Percentiles rank a stretch among this genome's conserved stretches.
These are phyloP conservation scores for Tanytarsus gracilentus DNA, from an alignment of 2,888 invertebrate genomes.

Conservation along the genomic window DNA sequence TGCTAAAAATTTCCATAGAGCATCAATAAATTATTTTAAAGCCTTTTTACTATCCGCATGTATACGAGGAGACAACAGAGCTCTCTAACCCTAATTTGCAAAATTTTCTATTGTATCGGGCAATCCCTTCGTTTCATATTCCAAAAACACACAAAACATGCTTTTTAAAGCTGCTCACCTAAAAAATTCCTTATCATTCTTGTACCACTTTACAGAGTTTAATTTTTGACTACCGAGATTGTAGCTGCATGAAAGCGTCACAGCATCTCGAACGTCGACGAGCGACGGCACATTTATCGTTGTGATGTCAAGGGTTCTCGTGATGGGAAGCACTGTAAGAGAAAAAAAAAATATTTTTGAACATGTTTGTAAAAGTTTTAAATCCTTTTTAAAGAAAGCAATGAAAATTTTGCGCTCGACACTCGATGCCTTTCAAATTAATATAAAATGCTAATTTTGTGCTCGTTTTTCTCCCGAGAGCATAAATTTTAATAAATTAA, in stretches of 20 bases:
- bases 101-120: too few relatives aligned
- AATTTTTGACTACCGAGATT: slow-evolving; percentile 43
- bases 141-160: too few relatives aligned
- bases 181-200: slow-evolving; percentile 43
- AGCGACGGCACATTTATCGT: slow-evolving; percentile 43
- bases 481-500: slow-evolving; percentile 15
- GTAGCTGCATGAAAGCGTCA: slow-evolving; percentile 43
- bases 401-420: not conserved
- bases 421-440: not conserved
- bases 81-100: too few relatives aligned
- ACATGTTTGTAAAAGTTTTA: not conserved
- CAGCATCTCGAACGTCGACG: slow-evolving; percentile 42
- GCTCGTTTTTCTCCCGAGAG: not conserved
- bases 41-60: too few relatives aligned
- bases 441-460: slow-evolving; percentile 15
- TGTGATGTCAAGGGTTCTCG: slow-evolving; percentile 36
- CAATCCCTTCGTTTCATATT: too few relatives aligned
- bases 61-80: too few relatives aligned
- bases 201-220: slow-evolving; percentile 45
- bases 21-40: too few relatives aligned
- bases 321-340: slow-evolving; percentile 3
- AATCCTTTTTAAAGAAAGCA: not conserved
- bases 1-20: too few relatives aligned
- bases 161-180: too few relatives aligned
- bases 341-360: not conserved